Conservation (phyloP, 2,888 invertebrate species). For the Epinotia demarniana region DNA sequence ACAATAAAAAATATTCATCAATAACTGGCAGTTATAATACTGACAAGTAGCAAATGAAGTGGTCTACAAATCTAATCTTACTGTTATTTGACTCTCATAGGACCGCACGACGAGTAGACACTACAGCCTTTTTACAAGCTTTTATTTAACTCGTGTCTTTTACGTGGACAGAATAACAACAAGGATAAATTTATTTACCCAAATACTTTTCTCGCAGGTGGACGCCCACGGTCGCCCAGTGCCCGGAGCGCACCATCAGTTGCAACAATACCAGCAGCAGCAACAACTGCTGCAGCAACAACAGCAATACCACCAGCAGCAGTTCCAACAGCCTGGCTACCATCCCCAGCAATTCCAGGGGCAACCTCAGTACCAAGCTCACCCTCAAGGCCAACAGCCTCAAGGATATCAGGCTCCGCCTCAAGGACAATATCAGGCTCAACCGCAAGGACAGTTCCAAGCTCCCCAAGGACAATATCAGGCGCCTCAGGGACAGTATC, state of each 20-base stretch:
- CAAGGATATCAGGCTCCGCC: constrained; percentile 50
- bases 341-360: constrained; percentile 43
- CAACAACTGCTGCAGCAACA: constrained; percentile 61
- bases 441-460: constrained; percentile 52
- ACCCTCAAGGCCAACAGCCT: constrained; percentile 54
- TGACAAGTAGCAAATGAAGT: no score
- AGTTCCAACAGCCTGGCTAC: constrained; percentile 41
- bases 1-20: no score
- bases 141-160: no score
- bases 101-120: no score
- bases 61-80: no score
- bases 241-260: constrained; percentile 74
- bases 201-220: constrained; percentile 57
- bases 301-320: constrained; percentile 47
- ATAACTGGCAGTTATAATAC: no score
- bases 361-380: constrained; percentile 44
- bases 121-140: no score
- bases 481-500: constrained; percentile 35
- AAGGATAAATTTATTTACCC: not conserved
- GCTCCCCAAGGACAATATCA: constrained; percentile 44
- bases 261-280: constrained; percentile 68
- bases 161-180: no score
- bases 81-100: no score
- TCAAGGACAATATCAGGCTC: constrained; percentile 47
- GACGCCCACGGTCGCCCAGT: constrained; percentile 73